These are phyloP conservation scores for Myiothlypis coronata DNA, from an alignment of 2,797 vertebrate genomes.

Conservation along the genomic window DNA sequence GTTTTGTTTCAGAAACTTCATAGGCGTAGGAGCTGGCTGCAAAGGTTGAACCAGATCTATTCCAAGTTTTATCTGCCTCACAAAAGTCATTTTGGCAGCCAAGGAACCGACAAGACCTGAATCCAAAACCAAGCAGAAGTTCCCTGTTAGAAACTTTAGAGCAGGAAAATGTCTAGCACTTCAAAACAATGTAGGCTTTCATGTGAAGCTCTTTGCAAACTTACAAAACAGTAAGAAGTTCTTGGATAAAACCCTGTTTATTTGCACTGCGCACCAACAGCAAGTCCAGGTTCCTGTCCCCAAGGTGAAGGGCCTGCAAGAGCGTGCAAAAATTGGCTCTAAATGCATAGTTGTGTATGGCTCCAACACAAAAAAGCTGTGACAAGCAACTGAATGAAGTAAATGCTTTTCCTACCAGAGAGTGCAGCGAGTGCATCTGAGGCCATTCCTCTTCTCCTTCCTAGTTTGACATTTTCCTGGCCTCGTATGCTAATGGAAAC, in stretches of 20 bases:
- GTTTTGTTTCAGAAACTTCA: constrained; percentile 67
- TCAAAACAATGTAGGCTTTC: constrained; percentile 63
- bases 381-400: constrained; percentile 50
- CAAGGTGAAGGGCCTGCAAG: background rate
- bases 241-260: constrained; percentile 27
- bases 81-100: constrained; percentile 68
- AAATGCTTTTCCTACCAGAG: constrained; percentile 33
- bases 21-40: constrained; percentile 68
- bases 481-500: constrained; percentile 49
- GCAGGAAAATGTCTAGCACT: constrained; percentile 63
- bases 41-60: constrained; percentile 65
- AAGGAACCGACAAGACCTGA: constrained; percentile 62
- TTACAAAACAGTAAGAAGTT: constrained; percentile 26
- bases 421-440: constrained; percentile 55
- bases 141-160: constrained; percentile 61
- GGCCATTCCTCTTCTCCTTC: constrained; percentile 51
- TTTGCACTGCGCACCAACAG: background rate
- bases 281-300: background rate
- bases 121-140: constrained; percentile 71
- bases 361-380: constrained; percentile 42
- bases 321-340: constrained; percentile 5
- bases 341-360: constrained; percentile 11
- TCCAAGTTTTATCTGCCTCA: constrained; percentile 69
- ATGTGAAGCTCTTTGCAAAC: constrained; percentile 58
- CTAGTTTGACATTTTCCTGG: constrained; percentile 62